phyloP scores from a whole-genome alignment of 2,113 vertebrate genomes.

The Coptodon bakossiorum region DNA sequence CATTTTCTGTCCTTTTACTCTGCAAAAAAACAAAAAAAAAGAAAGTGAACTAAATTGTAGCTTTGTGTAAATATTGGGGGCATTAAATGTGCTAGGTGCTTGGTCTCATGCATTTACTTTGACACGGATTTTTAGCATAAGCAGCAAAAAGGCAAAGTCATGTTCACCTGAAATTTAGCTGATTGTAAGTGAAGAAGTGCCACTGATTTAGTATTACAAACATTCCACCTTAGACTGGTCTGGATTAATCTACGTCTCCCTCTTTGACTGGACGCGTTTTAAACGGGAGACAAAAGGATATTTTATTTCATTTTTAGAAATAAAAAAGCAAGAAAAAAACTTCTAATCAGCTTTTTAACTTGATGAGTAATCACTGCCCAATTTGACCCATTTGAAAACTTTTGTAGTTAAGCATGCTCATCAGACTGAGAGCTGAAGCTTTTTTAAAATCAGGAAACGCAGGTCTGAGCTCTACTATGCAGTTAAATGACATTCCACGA shows the following conservation, averaged over 20 bases:
- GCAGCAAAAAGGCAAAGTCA: background rate
- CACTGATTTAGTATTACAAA: background rate
- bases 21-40: background rate
- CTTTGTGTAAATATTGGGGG: background rate
- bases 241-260: background rate
- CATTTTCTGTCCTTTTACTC: background rate
- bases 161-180: background rate
- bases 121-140: background rate
- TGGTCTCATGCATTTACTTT: background rate
- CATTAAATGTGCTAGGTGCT: background rate
- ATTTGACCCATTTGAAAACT: background rate
- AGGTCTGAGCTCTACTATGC: slow-evolving; percentile 51
- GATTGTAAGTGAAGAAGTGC: background rate
- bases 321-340: background rate
- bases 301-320: background rate
- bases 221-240: slow-evolving; percentile 7
- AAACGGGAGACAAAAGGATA: background rate
- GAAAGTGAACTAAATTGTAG: background rate
- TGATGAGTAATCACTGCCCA: background rate
- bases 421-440: background rate
- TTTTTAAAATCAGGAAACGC: background rate
- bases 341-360: background rate
- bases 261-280: background rate
- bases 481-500: slow-evolving; percentile 76
- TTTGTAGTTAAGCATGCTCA: background rate